Base-by-base conservation (phyloP, 2,888 invertebrate genomes). In the Oxyteleia sp. region DNA sequence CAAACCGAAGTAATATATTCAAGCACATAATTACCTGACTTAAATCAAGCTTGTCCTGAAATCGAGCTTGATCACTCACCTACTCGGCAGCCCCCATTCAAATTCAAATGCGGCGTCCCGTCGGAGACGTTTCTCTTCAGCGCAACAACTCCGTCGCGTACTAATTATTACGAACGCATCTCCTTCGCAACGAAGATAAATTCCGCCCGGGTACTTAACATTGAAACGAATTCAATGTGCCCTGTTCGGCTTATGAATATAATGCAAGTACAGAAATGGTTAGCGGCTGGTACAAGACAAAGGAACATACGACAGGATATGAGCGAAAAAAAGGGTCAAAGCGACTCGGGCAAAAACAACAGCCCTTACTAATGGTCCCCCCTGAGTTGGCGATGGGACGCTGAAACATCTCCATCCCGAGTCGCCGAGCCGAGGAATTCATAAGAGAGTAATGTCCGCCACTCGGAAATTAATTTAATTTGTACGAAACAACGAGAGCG, bases 401-500 rank as follows among this genome's bases (percentile, higher is more conserved):
- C 84, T 89, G 88, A 87, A 90, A 90, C 90, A 90, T 90, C 90
- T 90, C 90, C 90, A 90, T 90, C 88, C 88, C 87, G 82, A 86
- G 86, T 63, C 84, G 86, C 85, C 86, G 85, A 81, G 86, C 85
- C 85, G 85, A 82, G 84, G 91, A 90, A 91, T 92, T 91, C 90
- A 91, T 91, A 91, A 88, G 90, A 90, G 91, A 92, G 85, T 91
- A 91, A 91, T 91, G 90, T 87, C 86, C 87, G 89, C 85, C 87
- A 87, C 86, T 87, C 86, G 90, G 86, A 89, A 92, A 92, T 92
- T 91, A 91, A 92, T 92, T 92, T 91, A 92, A 92, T 92, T 92
- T 92, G 91, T 92, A 89, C 89, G 88, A 86, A 88, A 88, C 87
- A 88, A 82, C 64, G 78, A 76, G 78, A 71, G 78, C 63, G 79